Percentiles rank a stretch among this genome's conserved stretches.
Evolutionary conservation across 2,888 invertebrate species (phyloP).

Genomic region (Reticulitermes lucifugus): DNA sequence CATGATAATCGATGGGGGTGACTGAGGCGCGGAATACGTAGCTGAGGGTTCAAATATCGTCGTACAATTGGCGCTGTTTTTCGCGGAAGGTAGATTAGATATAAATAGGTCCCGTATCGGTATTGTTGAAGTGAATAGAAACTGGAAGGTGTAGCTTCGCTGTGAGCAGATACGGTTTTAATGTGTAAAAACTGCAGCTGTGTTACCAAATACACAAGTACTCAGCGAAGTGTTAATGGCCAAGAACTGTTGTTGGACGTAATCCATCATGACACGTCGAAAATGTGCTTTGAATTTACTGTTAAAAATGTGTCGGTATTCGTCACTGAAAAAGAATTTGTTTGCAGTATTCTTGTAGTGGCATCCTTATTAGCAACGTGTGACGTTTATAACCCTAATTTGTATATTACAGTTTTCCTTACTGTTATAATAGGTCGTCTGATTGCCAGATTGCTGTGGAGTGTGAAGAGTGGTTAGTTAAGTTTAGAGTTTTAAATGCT

Average conservation of each 20-base stretch:
- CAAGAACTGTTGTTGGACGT: slow-evolving; percentile 7
- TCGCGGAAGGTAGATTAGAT: no score
- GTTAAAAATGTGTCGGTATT: neutral
- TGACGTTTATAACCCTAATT: neutral
- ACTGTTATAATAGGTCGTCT: neutral
- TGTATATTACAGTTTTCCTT: neutral
- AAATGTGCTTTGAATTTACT: slow-evolving; percentile 35
- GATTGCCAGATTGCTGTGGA: slow-evolving; percentile 25
- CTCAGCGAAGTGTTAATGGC: slow-evolving; percentile 27
- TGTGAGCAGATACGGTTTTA: neutral
- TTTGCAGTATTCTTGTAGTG: slow-evolving; percentile 1
- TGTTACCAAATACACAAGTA: neutral
- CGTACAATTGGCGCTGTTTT: no score
- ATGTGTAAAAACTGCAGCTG: neutral
- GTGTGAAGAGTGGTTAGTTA: slow-evolving; percentile 34
- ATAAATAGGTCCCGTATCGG: no score
- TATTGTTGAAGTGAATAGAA: no score
- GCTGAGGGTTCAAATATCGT: no score
- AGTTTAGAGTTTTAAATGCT: no score
- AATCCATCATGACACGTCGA: slow-evolving; percentile 21
- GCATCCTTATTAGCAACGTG: neutral
- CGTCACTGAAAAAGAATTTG: neutral
- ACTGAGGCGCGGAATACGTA: no score
- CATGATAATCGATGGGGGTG: no score
- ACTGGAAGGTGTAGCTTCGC: no score